These are phyloP conservation scores for Zoanthus sansibaricus DNA, from an alignment of 92 coral and sea anemone genomes.

Conservation along the genomic window DNA sequence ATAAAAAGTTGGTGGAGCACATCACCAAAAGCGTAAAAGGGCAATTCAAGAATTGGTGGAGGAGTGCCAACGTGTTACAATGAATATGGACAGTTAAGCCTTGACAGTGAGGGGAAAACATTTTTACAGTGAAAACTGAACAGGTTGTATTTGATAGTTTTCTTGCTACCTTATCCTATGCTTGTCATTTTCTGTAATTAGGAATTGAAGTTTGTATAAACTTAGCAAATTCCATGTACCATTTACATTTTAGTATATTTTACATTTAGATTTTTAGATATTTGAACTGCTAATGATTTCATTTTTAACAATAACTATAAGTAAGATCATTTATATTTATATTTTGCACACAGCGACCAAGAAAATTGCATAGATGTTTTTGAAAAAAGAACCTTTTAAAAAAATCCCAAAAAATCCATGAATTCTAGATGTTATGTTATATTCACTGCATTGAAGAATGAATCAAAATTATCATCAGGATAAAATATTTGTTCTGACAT, in stretches of 20 bases:
- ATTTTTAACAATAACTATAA: not conserved
- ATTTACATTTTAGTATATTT: not conserved
- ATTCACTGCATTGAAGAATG: too few species aligned
- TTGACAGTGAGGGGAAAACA: not conserved
- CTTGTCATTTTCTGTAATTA: not conserved
- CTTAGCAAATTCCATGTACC: not conserved
- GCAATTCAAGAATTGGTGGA: conserved; percentile 14
- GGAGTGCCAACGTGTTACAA: not conserved
- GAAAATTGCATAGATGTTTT: not conserved
- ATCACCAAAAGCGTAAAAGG: too few species aligned
- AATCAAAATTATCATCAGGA: not conserved
- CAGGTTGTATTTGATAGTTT: not conserved
- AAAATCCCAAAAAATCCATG: not conserved
- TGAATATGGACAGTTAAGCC: not conserved
- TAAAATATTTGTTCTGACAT: not conserved
- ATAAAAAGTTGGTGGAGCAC: conserved; percentile 4
- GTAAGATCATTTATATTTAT: not conserved
- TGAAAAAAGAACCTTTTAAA: not conserved
- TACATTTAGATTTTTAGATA: not conserved
- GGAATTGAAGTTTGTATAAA: not conserved
- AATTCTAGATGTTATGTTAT: too few species aligned
- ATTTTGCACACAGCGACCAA: not conserved
- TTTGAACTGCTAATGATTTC: not conserved
- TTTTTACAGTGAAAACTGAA: not conserved
- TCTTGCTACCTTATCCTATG: not conserved